Evolutionary conservation across 2,888 invertebrate genomes (phyloP).

Genomic region (Epinotia nisella): DNA sequence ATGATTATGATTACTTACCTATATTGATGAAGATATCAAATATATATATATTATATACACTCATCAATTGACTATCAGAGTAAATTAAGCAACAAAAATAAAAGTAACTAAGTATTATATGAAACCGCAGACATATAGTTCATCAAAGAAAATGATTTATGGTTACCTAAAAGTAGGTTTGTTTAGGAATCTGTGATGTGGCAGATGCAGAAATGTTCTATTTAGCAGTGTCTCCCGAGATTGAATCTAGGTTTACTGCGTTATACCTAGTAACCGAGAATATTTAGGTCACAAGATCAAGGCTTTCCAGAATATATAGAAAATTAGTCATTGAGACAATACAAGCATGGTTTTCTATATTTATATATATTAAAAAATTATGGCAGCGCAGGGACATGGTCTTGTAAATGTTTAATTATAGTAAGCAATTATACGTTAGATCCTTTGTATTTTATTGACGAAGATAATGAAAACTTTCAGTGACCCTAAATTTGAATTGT

Average conservation of each 20-base stretch:
- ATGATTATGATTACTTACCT: no score
- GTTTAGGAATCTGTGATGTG: not conserved
- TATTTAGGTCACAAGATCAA: slow-evolving; percentile 2
- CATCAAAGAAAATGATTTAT: not conserved
- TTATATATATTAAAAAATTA: no score
- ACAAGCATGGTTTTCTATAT: no score
- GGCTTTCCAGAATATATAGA: not conserved
- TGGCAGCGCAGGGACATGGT: no score
- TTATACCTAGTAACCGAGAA: not conserved
- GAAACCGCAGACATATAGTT: not conserved
- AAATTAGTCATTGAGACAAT: not conserved
- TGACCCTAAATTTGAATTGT: not conserved
- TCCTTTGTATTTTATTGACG: no score
- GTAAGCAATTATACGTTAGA: no score
- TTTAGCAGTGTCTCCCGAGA: not conserved
- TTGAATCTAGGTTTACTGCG: slow-evolving; percentile 6
- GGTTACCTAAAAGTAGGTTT: not conserved
- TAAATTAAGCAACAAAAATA: not conserved
- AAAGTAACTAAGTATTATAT: no score
- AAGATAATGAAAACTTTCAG: not conserved
- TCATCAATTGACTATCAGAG: not conserved
- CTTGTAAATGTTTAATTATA: no score
- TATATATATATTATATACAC: not conserved
- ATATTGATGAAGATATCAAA: not conserved
- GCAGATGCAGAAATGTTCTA: not conserved